phyloP scores from a whole-genome alignment of 2,888 invertebrate species.

The Coelogynopora nodosa region DNA sequence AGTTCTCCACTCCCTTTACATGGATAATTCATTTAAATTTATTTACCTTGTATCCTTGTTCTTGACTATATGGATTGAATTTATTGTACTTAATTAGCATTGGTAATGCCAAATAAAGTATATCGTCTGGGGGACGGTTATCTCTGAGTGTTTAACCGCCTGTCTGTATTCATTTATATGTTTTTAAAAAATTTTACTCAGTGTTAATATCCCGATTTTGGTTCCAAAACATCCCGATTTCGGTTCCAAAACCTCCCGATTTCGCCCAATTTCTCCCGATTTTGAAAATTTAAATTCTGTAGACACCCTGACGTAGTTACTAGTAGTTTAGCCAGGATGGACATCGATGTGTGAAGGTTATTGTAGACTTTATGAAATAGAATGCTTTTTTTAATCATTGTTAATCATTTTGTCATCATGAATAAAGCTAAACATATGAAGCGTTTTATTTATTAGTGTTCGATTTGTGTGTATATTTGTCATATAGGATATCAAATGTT shows the following conservation, averaged over 20 bases:
- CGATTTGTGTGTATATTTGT: too few species aligned
- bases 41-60: background rate
- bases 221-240: background rate
- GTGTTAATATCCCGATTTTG: background rate
- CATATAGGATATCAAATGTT: too few species aligned
- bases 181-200: background rate
- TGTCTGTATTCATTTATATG: background rate
- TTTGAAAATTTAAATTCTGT: background rate
- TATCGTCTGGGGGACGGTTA: background rate
- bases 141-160: background rate
- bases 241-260: background rate
- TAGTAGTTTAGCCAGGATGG: too few species aligned
- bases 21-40: background rate
- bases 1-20: background rate
- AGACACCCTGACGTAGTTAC: background rate
- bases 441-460: too few species aligned
- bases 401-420: too few species aligned
- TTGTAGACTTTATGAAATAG: too few species aligned
- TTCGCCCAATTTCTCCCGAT: background rate
- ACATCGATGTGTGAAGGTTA: too few species aligned
- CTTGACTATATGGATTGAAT: background rate
- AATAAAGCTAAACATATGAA: too few species aligned
- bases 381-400: too few species aligned
- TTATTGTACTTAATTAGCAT: background rate
- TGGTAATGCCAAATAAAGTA: background rate